phyloP scores from a whole-genome alignment of 2,797 vertebrate genomes.

The Oreonectes daqikongensis region DNA sequence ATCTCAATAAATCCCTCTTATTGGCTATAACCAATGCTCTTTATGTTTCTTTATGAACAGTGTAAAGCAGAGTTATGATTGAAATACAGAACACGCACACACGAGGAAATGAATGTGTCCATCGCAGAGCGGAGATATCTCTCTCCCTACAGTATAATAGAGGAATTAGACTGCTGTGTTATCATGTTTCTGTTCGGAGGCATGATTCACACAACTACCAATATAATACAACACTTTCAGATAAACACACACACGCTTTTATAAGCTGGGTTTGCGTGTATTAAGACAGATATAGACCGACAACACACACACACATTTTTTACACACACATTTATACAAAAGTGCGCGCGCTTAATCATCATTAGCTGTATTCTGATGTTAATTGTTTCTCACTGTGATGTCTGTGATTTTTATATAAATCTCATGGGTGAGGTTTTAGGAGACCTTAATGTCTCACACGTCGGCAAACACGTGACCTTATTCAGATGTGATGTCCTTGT shows the following conservation, averaged over 20 bases:
- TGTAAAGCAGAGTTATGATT: conserved; percentile 21
- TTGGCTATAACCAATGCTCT: conserved; percentile 12
- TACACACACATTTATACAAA: too few species aligned
- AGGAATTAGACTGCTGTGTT: conserved; percentile 32
- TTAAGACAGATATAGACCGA: too few species aligned
- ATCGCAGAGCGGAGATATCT: conserved; percentile 12
- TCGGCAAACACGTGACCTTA: background rate
- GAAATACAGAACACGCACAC: conserved; percentile 12
- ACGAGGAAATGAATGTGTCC: conserved; percentile 22
- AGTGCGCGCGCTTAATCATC: background rate
- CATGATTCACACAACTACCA: conserved; percentile 33
- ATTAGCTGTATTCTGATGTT: background rate
- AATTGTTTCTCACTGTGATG: background rate
- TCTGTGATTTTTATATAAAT: background rate
- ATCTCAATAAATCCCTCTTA: conserved; percentile 28
- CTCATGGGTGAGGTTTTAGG: background rate
- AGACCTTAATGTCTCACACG: background rate
- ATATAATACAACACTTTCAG: conserved; percentile 20
- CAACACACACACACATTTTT: too few species aligned
- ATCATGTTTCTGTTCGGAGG: conserved; percentile 24
- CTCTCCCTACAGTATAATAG: conserved; percentile 10
- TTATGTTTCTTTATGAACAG: conserved; percentile 21
- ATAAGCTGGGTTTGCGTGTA: background rate
- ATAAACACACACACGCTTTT: conserved; percentile 7
- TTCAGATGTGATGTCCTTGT: background rate